These are phyloP conservation scores for Microctonus aethiopoides DNA, from an alignment of 2,888 invertebrate species.

Conservation along the genomic window DNA sequence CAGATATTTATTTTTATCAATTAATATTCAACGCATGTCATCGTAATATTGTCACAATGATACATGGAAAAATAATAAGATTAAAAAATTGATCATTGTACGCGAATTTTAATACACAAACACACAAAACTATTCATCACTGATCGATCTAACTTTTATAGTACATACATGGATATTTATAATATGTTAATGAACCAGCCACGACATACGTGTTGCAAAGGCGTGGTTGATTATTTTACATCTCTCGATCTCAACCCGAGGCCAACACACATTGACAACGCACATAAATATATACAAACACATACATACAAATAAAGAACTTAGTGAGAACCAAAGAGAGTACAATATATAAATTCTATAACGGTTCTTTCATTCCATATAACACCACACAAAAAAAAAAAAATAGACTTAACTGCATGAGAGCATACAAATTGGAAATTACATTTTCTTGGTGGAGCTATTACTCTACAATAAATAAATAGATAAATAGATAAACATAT, in stretches of 20 bases:
- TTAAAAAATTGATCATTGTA: not conserved
- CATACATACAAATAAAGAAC: too few species aligned
- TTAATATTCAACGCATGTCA: too few species aligned
- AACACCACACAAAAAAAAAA: not conserved
- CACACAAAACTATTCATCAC: not conserved
- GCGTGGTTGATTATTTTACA: constrained; percentile 31
- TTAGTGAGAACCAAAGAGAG: not conserved
- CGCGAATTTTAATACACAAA: not conserved
- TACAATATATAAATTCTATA: not conserved
- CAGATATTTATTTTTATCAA: too few species aligned
- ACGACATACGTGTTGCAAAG: constrained; percentile 21
- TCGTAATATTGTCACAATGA: too few species aligned
- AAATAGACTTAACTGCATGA: not conserved
- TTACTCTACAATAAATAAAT: too few species aligned
- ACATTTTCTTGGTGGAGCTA: not conserved
- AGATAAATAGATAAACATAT: too few species aligned
- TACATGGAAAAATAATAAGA: too few species aligned
- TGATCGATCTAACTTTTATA: not conserved
- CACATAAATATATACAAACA: not conserved
- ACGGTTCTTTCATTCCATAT: constrained; percentile 9
- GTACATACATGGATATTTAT: constrained; percentile 15
- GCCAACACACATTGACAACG: not conserved
- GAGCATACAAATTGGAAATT: constrained; percentile 19
- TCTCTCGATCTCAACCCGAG: constrained; percentile 23
- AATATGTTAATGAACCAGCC: constrained; percentile 26